Evolutionary conservation across 1,140 invertebrate species (phyloP).

Genomic region (Drosophila teissieri): DNA sequence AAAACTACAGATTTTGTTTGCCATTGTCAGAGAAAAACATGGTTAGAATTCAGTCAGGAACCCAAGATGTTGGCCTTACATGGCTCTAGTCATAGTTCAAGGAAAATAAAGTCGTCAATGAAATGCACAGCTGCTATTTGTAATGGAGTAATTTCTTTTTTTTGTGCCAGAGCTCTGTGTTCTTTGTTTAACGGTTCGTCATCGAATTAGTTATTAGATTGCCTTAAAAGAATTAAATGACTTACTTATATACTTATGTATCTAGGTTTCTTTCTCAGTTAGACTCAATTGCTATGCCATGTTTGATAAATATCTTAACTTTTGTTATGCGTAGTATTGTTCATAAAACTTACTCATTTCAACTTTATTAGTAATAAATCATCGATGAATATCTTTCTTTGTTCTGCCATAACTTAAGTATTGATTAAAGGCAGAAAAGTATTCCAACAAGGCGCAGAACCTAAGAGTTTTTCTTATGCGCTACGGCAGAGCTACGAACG

Average conservation of each 20-base stretch:
- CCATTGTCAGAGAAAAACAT: slow-evolving; percentile 15
- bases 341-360: background rate
- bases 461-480: background rate
- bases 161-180: background rate
- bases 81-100: slow-evolving; percentile 24
- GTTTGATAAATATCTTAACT: background rate
- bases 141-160: background rate
- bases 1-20: slow-evolving; percentile 27
- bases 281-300: background rate
- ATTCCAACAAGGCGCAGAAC: background rate
- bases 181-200: background rate
- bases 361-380: background rate
- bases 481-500: background rate
- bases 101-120: slow-evolving; percentile 25
- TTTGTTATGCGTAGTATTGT: background rate
- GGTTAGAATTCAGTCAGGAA: background rate
- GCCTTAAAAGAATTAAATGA: background rate
- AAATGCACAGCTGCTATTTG: slow-evolving; percentile 9
- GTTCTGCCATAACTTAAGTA: slow-evolving; percentile 11
- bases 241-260: too few relatives aligned
- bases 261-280: background rate
- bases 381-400: background rate
- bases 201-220: background rate
- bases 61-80: slow-evolving; percentile 19
- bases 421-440: slow-evolving; percentile 25